Evolutionary conservation across 92 coral and sea anemone species (phyloP).

Genomic region (Umimayanthus chanpuru): DNA sequence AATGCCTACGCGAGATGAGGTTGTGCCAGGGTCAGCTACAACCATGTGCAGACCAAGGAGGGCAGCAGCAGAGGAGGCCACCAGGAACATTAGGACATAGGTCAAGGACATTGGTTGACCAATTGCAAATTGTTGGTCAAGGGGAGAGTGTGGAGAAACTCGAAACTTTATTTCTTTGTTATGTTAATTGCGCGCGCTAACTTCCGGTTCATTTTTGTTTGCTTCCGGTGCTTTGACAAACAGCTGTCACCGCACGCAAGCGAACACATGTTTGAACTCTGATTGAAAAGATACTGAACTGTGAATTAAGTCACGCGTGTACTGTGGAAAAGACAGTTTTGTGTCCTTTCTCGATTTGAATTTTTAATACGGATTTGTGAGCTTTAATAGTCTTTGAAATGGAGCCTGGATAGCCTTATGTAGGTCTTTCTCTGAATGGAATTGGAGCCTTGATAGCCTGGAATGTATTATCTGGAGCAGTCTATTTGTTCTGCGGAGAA

Average conservation of each 20-base stretch:
- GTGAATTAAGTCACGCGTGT: background rate
- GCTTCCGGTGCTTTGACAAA: no score
- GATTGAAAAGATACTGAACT: background rate
- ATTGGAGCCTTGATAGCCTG: background rate
- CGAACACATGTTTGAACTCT: no score
- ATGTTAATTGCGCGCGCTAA: no score
- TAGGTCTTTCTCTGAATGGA: background rate
- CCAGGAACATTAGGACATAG: no score
- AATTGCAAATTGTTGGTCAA: no score
- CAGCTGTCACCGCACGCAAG: background rate
- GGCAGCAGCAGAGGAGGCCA: slow-evolving; percentile 1
- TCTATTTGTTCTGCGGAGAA: no score
- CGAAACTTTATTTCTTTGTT: background rate
- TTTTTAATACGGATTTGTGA: background rate
- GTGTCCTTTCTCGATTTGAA: background rate
- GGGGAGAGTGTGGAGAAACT: background rate
- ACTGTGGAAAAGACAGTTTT: background rate
- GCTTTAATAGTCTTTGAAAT: background rate
- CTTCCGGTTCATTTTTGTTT: no score
- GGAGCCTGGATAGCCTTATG: no score
- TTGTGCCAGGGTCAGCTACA: no score
- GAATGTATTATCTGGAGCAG: background rate
- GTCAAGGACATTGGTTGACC: no score
- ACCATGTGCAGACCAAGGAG: slow-evolving; percentile 4
- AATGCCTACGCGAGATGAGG: background rate